Evolutionary conservation across 2,113 vertebrate genomes (phyloP), one percentile per base, ranked within the genome.

Genomic region (Ammodytes dubius): DNA sequence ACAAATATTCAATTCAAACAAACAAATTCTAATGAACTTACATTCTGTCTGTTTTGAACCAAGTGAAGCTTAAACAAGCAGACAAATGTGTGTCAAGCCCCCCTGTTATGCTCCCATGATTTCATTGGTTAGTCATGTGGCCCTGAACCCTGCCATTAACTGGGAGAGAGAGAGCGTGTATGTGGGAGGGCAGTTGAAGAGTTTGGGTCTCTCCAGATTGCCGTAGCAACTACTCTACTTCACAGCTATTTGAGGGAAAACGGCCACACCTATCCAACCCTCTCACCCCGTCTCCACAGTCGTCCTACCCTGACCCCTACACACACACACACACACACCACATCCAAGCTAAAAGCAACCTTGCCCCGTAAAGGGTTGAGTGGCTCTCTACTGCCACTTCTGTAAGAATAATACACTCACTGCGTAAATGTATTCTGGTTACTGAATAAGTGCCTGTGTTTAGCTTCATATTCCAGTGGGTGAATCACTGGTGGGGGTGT

Each of bases 381-480:
- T 91, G 91, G 88, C 90, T 84, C 94, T 95, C 88, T 77, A 87
- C 63, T 49, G 37, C 83, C 90, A 93, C 91, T 94, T 84, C 59
- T 91, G 92, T 87, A 92, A 92, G 90, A 95, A 95, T 94, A 95
- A 95, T 91, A 93, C 93, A 92, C 86, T 90, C 85, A 77, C 53
- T 84, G 85, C 15, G 74, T 83, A 91, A 94, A 94, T 91, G 91
- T 88, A 88, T 89, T 91, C 89, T 86, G 79, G 81, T 88, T 79
- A 87, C 88, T 90, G 88, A 94, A 91, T 74, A 91, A 93, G 93
- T 86, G 85, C 45, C 74, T 84, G 76, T 83, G 88, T 89, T 91
- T 94, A 89, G 91, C 85, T 94, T 93, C 90, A 91, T 90, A 78
- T 89, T 89, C 89, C 52, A 56, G 72, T 74, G 67, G 74, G 85